A percentile compares a stretch with the other conserved stretches of the same genome.
Evolutionary conservation across 1,140 invertebrate species (phyloP).

Genomic region (Olivierus martensii): DNA sequence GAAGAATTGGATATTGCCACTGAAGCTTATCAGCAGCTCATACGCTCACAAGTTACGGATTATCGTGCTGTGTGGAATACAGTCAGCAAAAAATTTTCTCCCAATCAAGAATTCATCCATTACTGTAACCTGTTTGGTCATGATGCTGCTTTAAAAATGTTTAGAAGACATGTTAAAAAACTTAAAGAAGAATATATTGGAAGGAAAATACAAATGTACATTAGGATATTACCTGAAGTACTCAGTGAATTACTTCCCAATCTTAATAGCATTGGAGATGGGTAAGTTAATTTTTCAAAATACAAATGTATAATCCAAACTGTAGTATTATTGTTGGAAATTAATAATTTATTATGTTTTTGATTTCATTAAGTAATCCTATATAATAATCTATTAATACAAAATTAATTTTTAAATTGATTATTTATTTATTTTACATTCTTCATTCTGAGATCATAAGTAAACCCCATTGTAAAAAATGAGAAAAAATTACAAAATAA

Average conservation of each 20-base stretch:
- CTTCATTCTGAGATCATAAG: no score
- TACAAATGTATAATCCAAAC: no score
- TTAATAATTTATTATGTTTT: no score
- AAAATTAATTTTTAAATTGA: neutral
- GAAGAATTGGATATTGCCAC: constrained; percentile 78
- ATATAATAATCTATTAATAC: neutral
- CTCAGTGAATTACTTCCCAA: constrained; percentile 70
- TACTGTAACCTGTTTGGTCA: constrained; percentile 83
- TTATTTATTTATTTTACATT: no score
- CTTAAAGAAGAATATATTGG: constrained; percentile 72
- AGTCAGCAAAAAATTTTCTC: constrained; percentile 67
- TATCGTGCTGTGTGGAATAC: constrained; percentile 74
- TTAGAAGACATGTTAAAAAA: constrained; percentile 65
- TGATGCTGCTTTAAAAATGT: constrained; percentile 64
- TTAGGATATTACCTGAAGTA: constrained; percentile 62
- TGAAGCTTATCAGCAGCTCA: constrained; percentile 70
- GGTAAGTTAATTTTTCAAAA: constrained; percentile 45
- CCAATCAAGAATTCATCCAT: constrained; percentile 68
- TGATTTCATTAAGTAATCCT: no score
- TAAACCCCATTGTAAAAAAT: no score
- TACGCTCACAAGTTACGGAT: constrained; percentile 63
- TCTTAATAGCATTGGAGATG: constrained; percentile 53
- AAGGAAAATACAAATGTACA: constrained; percentile 61
- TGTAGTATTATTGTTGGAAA: no score
- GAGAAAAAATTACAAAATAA: no score